Evolutionary conservation across 2,113 vertebrate genomes (phyloP).

Genomic region (Cinclus mexicanus): DNA sequence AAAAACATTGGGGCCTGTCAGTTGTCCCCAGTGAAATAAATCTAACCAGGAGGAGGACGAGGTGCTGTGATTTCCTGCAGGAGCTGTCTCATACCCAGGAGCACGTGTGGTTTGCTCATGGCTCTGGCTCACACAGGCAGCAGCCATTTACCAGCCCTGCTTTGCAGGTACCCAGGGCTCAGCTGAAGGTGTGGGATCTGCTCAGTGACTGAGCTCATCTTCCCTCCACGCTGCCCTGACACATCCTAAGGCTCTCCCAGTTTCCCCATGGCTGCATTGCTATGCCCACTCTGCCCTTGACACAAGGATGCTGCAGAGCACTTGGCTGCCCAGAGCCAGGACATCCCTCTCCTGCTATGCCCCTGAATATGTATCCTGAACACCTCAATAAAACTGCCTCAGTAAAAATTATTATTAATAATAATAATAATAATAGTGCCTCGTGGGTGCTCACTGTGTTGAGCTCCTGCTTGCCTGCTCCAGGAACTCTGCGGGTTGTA

Average conservation of each 20-base stretch:
- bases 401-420: no score
- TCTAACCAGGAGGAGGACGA: neutral
- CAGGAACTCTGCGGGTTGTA: accelerated
- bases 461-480: neutral
- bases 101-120: accelerated
- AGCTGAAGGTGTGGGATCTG: neutral
- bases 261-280: accelerated
- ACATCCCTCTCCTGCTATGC: neutral
- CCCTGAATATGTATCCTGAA: neutral
- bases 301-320: neutral
- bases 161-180: neutral
- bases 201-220: neutral
- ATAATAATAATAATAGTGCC: neutral
- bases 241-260: neutral
- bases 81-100: neutral
- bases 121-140: neutral
- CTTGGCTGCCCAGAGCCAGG: neutral
- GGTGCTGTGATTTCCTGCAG: neutral
- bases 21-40: neutral
- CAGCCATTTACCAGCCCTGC: neutral
- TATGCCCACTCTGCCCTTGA: neutral
- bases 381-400: neutral
- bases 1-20: neutral
- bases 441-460: accelerated
- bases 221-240: neutral